Base-by-base conservation (phyloP, 2,888 invertebrate species). In the Chymomyza procnemis region DNA sequence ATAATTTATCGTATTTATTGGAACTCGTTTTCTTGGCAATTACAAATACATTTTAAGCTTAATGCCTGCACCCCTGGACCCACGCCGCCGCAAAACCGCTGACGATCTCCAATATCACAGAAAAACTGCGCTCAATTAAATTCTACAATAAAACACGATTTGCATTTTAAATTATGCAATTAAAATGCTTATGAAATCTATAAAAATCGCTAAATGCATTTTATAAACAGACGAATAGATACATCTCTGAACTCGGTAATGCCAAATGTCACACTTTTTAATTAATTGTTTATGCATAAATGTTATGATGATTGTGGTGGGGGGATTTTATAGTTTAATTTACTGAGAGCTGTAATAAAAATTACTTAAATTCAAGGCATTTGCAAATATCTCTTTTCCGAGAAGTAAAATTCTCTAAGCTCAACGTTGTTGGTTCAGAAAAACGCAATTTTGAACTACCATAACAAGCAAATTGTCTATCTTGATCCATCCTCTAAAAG, bases 151-250 rank as follows among this genome's bases (percentile, higher is more conserved):
- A 82, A 86, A 75, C 79, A 76, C 80, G 80, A 87, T 85, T 87
- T 83, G 84, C 81, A 83, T 82, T 86, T 84, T 76, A 84, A 82
- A 76, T 87, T 88, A 79, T 80, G 85, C 84, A 85, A 81, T 87
- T 86, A 82, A 84, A 86, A 84, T 84, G 85, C 82, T 86, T 84
- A 86, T 86, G 82, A 79, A 87, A 79, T 80, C 86, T 76, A 85
- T 85, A 78, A 83, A 80, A 85, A 75, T 70, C 78, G 72, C 77
- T 85, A 80, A 88, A 77, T 85, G 78, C 85, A 87, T 79, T 87
- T 85, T 77, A 83, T 75, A 67, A 64, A 66, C 69, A 63, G 66
- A 14, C 54, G 4, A 4, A 18, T 19, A 50, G 50, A 50, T 16
- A 18, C 50, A 16, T 16, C 50, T 18, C 14, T 19, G 50, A 6